Evolutionary conservation across 37 sponge, comb jelly and placozoan species (phyloP).

Genomic region (Amphimedon queenslandica): DNA sequence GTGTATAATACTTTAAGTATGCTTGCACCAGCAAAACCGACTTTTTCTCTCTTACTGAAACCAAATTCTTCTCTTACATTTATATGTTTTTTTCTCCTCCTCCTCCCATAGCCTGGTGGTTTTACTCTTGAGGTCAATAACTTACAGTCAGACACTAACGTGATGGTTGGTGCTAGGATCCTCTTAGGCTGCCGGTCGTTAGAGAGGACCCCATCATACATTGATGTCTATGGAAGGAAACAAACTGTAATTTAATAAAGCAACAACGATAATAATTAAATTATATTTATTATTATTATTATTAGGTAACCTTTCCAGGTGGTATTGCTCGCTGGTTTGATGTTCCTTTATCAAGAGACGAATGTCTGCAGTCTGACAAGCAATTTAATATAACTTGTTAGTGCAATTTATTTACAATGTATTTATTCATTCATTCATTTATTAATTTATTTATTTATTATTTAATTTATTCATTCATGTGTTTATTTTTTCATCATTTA

Average conservation of each 20-base stretch:
- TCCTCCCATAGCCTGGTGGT: conserved; percentile 40
- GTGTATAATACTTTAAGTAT: neutral
- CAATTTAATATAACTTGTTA: conserved; percentile 69
- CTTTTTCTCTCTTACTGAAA: neutral
- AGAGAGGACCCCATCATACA: conserved; percentile 62
- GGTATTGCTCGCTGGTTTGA: conserved; percentile 74
- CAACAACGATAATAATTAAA: neutral
- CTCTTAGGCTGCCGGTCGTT: conserved; percentile 59
- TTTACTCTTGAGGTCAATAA: conserved; percentile 76
- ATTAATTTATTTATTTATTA: neutral
- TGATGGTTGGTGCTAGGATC: conserved; percentile 75
- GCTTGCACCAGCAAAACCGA: neutral
- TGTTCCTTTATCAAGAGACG: conserved; percentile 82
- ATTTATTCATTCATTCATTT: neutral
- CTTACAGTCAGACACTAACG: conserved; percentile 23
- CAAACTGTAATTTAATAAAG: neutral
- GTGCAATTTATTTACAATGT: conserved; percentile 1
- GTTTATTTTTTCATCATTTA: too few species aligned
- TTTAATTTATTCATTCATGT: too few species aligned
- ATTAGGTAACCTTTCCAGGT: conserved; percentile 18
- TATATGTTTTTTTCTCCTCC: neutral
- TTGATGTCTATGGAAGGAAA: conserved; percentile 74
- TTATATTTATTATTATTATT: conserved; percentile 1
- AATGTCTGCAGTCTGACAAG: conserved; percentile 68
- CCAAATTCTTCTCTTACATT: too few species aligned